Evolutionary conservation across 2,797 vertebrate species (phyloP), one percentile per base, ranked within the genome.

Genomic region (Neosilurus mollespiculum): DNA sequence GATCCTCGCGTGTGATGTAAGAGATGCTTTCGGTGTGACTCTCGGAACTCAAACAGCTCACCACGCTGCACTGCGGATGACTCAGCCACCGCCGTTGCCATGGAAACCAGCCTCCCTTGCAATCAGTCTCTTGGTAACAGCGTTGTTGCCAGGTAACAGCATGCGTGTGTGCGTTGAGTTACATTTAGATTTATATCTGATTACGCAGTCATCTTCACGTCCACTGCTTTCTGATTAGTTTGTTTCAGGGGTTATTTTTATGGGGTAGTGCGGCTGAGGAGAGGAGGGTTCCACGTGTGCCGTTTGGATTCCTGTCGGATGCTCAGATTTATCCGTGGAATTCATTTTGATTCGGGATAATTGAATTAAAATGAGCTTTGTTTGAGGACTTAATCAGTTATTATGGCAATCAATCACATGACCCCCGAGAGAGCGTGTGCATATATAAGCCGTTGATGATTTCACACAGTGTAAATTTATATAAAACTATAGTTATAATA

Each of bases 61-160:
- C 69, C 92, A 88, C 82, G 88, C 93, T 92, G 93, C 94, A 93
- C 94, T 93, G 94, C 88, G 84, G 94, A 92, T 96, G 96, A 96
- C 93, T 96, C 95, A 96, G 95, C 94, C 94, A 91, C 94, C 90
- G 89, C 90, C n/a, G 93, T 97, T 95, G 84, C 94, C 93, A 93
- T 88, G 89, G 96, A 95, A 96, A 97, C 95, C 88, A 82, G 89
- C 87, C 93, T 96, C 92, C 94, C 94, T 95, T 95, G 94, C 93
- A 92, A 95, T 94, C 92, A 89, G 95, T 97, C 94, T 96, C 97
- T 96, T 93, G 88, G 96, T 95, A 97, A 96, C 96, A 87, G 91
- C 83, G 91, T 66, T 78, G 96, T 97, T 95, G 94, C 96, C 85
- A 93, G 94, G 95, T 92, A 93, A 94, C 92, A 37, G 83, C 81